Evolutionary conservation across 2,888 invertebrate species (phyloP).

Genomic region (Acholoe squamosa): DNA sequence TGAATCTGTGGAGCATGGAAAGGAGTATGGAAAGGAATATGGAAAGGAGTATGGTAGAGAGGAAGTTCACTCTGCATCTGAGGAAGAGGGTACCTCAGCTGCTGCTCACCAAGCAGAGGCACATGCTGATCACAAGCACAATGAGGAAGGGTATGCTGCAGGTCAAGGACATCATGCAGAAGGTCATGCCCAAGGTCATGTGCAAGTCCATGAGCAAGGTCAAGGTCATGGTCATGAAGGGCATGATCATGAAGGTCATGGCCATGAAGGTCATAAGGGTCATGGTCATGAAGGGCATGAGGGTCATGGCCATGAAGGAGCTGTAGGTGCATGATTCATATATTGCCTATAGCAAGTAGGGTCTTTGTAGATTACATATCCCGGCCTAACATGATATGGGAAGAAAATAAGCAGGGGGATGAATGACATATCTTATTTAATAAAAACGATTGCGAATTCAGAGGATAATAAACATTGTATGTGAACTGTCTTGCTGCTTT

Average conservation of each 20-base stretch:
- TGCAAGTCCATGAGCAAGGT: background rate
- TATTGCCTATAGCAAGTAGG: too few species aligned
- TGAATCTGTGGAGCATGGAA: background rate
- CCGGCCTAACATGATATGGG: too few species aligned
- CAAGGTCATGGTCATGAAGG: constrained; percentile 20
- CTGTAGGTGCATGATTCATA: too few species aligned
- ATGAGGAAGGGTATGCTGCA: background rate
- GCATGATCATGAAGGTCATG: background rate
- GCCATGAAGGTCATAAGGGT: constrained; percentile 9
- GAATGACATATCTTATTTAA: too few species aligned
- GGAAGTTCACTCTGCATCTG: background rate
- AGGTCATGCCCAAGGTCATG: constrained; percentile 24
- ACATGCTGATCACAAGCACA: background rate
- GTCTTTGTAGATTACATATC: too few species aligned
- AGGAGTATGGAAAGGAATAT: constrained; percentile 40
- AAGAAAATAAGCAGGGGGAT: too few species aligned
- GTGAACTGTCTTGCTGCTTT: too few species aligned
- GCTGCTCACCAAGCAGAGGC: background rate
- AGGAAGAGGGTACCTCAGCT: background rate
- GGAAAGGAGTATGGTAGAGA: constrained; percentile 26
- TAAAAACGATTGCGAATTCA: too few species aligned
- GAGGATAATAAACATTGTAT: too few species aligned
- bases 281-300: background rate
- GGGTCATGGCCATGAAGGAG: background rate
- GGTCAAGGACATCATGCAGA: background rate